Base-by-base conservation (phyloP, 2,888 invertebrate species). In the Eupithecia tripunctaria region DNA sequence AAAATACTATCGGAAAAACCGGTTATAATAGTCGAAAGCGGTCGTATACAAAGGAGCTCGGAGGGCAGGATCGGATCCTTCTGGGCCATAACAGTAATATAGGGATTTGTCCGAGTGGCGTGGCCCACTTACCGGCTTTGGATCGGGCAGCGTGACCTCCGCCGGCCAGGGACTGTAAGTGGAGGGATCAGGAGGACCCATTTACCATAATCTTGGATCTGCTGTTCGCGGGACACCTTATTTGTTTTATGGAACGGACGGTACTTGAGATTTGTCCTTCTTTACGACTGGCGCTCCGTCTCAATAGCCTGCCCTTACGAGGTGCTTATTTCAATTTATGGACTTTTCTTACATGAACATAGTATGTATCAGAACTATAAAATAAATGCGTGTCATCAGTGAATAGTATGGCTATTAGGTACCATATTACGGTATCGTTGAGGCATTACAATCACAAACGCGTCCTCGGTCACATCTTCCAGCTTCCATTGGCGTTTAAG, bases 41-140 rank as follows among this genome's bases (percentile, higher is more conserved):
- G 80, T 84, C 85, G 85, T 85, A 86, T 86, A 88, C 85, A 87
- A 86, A 87, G 81, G 81, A 84, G 82, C 69, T 80, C 80, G 76
- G 77, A 60, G 71, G 63, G 76, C 51, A 83, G 81, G 81, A 82
- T 84, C 79, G 81, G 81, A 82, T 84, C 80, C 78, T 81, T 82
- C 84, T 76, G 76, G 87, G 86, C 89, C 88, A 91, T 93, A 90
- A 90, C 88, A 87, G 88, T 89, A 90, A 89, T 89, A 86, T 84
- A 82, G 83, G 88, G 87, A 88, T 88, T 88, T 92, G 89, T 89
- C 86, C 82, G 85, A 86, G 86, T 89, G 83, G 84, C 88, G 86
- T 87, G 88, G 83, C 83, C 86, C 86, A 87, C 89, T 89, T 91
- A 89, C 87, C 84, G 89, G 89, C 85, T 89, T 88, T 88, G 88